phyloP scores from a whole-genome alignment of 2,888 invertebrate species.

The Oxycera nigricornis region DNA sequence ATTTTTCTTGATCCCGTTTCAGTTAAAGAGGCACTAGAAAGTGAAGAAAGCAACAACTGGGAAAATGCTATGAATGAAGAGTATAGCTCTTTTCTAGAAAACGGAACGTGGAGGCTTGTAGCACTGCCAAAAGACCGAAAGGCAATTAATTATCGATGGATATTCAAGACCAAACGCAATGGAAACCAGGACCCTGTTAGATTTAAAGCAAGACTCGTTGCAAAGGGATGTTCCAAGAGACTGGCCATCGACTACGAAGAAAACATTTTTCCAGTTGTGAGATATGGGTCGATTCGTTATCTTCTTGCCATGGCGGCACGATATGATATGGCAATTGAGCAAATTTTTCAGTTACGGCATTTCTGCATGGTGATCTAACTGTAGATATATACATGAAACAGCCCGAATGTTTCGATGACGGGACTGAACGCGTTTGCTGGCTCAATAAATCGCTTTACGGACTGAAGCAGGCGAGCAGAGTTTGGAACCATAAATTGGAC shows the following conservation, averaged over 20 bases:
- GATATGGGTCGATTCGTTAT: slow-evolving; percentile 44
- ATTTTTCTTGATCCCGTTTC: slow-evolving; percentile 26
- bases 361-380: slow-evolving; percentile 39
- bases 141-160: slow-evolving; percentile 50
- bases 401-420: background rate
- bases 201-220: slow-evolving; percentile 49
- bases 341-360: slow-evolving; percentile 42
- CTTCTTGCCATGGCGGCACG: slow-evolving; percentile 40
- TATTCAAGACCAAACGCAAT: slow-evolving; percentile 49
- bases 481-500: background rate
- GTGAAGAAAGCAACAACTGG: background rate
- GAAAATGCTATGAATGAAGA: slow-evolving; percentile 43
- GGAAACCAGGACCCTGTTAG: slow-evolving; percentile 46
- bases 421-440: background rate
- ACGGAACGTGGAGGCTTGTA: slow-evolving; percentile 48
- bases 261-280: slow-evolving; percentile 47
- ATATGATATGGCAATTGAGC: slow-evolving; percentile 28
- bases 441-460: background rate
- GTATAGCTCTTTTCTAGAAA: slow-evolving; percentile 47
- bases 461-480: background rate
- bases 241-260: slow-evolving; percentile 48
- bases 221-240: slow-evolving; percentile 50
- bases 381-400: background rate
- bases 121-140: slow-evolving; percentile 47
- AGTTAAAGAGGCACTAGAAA: background rate